A percentile compares a stretch with the other conserved stretches of the same genome.
Conservation (phyloP, 2,113 vertebrate species). For the Thomomys bottae region DNA sequence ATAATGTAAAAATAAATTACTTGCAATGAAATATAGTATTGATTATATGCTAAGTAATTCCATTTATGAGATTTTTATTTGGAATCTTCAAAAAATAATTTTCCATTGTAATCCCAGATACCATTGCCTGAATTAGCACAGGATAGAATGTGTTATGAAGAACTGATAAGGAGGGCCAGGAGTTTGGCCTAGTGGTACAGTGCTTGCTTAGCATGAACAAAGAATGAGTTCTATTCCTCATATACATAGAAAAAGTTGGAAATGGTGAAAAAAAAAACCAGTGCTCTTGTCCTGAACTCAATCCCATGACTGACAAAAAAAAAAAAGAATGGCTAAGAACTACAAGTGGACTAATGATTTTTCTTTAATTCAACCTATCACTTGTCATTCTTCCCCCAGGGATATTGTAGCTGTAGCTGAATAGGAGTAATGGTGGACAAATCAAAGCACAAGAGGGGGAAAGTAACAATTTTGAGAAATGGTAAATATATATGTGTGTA, state of each 20-base stretch:
- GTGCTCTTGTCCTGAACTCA: too few species aligned
- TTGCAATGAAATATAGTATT: background rate
- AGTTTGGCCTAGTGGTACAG: too few species aligned
- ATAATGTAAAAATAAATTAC: conserved; percentile 6
- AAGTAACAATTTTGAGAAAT: background rate
- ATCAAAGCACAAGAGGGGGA: background rate
- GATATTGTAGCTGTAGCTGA: background rate
- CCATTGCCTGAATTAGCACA: background rate
- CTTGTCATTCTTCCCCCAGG: background rate
- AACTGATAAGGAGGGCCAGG: too few species aligned
- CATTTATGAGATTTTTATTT: background rate
- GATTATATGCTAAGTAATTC: background rate
- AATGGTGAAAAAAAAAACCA: too few species aligned
- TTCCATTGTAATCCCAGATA: background rate
- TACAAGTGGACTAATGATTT: background rate
- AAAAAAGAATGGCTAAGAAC: background rate
- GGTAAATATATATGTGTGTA: too few species aligned
- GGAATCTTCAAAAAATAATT: background rate
- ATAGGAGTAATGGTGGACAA: background rate
- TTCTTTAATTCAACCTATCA: background rate
- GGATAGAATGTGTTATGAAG: background rate
- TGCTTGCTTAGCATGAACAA: too few species aligned
- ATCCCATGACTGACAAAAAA: too few species aligned
- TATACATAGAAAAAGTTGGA: too few species aligned
- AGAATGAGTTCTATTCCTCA: too few species aligned